Evolutionary conservation across 2,888 invertebrate genomes (phyloP).

Genomic region (Andrena camellia): DNA sequence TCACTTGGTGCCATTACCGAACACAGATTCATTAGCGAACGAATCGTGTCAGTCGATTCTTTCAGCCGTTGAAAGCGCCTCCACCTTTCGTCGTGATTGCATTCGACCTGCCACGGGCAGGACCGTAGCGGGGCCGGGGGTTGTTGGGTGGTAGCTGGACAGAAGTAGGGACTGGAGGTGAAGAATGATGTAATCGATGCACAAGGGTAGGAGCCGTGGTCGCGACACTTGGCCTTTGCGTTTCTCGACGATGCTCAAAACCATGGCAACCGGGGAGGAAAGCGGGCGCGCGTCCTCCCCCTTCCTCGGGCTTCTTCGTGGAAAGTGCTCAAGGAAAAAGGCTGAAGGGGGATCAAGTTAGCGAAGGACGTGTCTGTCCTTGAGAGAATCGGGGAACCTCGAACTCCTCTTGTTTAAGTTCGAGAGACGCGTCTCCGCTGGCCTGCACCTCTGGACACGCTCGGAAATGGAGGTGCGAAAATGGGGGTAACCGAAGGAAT

Average conservation of each 20-base stretch:
- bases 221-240: conserved; percentile 69
- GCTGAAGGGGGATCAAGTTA: conserved; percentile 60
- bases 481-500: neutral
- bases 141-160: neutral
- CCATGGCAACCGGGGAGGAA: conserved; percentile 36
- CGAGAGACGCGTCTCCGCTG: neutral
- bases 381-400: conserved; percentile 55
- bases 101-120: conserved; percentile 37
- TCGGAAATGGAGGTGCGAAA: neutral
- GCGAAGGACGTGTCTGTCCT: conserved; percentile 64
- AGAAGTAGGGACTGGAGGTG: conserved; percentile 27
- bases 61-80: conserved; percentile 17
- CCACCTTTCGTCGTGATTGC: conserved; percentile 47
- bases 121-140: neutral
- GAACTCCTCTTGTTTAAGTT: conserved; percentile 26
- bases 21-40: conserved; percentile 34
- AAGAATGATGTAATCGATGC: conserved; percentile 66
- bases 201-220: conserved; percentile 61
- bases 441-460: neutral
- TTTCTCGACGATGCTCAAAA: conserved; percentile 55
- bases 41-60: conserved; percentile 42
- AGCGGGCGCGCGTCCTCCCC: conserved; percentile 3
- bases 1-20: conserved; percentile 12
- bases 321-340: conserved; percentile 55
- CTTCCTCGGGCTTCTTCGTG: conserved; percentile 3